Percentiles rank a stretch among this genome's conserved stretches.
phyloP scores from a whole-genome alignment of 2,113 vertebrate genomes.

The Fukomys damarensis region DNA sequence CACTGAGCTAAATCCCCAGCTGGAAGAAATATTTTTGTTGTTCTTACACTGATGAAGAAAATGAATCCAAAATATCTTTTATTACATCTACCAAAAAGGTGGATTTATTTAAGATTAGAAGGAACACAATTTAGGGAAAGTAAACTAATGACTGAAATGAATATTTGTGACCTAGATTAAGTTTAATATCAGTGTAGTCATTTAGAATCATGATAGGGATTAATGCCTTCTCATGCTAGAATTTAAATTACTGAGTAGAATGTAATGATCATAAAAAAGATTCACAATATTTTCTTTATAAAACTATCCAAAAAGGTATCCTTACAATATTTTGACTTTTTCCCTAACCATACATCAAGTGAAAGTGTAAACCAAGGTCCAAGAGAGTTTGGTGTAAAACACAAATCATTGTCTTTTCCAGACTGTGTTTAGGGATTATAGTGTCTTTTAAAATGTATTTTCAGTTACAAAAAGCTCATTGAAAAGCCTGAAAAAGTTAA shows the following conservation, averaged over 20 bases:
- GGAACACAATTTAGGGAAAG: not conserved
- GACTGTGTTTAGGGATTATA: not conserved
- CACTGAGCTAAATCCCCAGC: too few relatives aligned
- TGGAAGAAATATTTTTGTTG: not conserved
- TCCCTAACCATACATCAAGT: not conserved
- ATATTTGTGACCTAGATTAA: not conserved
- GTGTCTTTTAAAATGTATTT: not conserved
- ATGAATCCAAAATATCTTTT: not conserved
- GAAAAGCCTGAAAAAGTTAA: not conserved
- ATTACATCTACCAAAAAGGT: not conserved
- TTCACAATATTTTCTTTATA: not conserved
- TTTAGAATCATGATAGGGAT: not conserved
- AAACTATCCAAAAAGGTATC: not conserved
- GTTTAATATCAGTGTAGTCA: not conserved
- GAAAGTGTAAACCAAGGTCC: not conserved
- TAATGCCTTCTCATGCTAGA: not conserved
- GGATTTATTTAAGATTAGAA: not conserved
- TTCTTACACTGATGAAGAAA: not conserved
- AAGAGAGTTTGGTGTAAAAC: not conserved
- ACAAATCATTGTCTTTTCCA: not conserved
- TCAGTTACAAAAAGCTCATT: not conserved
- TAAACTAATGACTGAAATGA: conserved; percentile 28
- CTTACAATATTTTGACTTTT: not conserved
- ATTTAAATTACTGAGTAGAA: not conserved
- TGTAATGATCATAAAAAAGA: not conserved